Conservation (phyloP, 2,797 vertebrate genomes). For the Acipenser transmontanus region DNA sequence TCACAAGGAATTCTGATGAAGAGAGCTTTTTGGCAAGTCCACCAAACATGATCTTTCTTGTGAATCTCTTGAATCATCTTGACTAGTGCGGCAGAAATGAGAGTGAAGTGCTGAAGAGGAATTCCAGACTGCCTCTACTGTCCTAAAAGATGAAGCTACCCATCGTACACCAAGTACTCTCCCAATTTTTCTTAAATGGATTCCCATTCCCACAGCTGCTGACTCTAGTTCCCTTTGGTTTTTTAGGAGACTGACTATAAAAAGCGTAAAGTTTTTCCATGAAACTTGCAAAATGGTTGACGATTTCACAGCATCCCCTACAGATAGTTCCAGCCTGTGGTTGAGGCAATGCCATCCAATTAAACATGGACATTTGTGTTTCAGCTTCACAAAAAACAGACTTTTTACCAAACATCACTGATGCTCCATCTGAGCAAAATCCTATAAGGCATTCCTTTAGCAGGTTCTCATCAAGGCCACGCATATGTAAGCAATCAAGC, state of each 20-base stretch:
- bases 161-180: conserved; percentile 11
- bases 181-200: background rate
- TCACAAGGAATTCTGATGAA: background rate
- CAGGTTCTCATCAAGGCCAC: conserved; percentile 13
- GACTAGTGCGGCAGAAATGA: conserved; percentile 3
- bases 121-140: conserved; percentile 3
- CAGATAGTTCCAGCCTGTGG: conserved; percentile 17
- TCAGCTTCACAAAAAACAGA: background rate
- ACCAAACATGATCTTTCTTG: conserved; percentile 9
- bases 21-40: conserved; percentile 9
- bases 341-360: conserved; percentile 28
- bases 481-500: background rate
- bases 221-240: conserved; percentile 13
- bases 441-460: conserved; percentile 17
- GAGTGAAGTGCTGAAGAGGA: conserved; percentile 4
- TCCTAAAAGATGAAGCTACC: conserved; percentile 16
- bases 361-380: conserved; percentile 21
- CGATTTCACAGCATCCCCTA: conserved; percentile 16
- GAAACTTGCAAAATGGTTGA: conserved; percentile 14
- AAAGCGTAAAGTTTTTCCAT: conserved; percentile 11
- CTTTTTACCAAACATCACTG: conserved; percentile 22
- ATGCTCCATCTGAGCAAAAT: conserved; percentile 25
- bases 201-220: conserved; percentile 1
- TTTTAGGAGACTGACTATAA: conserved; percentile 14
- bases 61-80: background rate